These are phyloP conservation scores for Semotilus atromaculatus DNA, from an alignment of 2,797 vertebrate species.

Conservation along the genomic window DNA sequence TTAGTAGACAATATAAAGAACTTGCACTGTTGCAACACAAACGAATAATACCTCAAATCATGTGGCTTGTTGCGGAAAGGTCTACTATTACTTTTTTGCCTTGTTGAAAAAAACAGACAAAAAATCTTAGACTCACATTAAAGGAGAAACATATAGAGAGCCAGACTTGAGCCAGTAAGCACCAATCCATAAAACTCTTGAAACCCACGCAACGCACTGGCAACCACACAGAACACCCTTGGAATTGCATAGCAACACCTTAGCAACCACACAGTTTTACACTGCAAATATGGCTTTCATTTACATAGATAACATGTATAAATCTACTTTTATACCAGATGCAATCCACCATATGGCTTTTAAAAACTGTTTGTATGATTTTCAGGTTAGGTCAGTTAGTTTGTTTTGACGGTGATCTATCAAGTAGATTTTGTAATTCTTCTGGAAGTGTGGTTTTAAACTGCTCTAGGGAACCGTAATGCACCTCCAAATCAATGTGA, in stretches of 20 bases:
- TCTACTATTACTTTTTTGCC: neutral
- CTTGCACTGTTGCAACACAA: neutral
- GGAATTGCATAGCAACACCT: neutral
- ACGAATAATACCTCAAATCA: neutral
- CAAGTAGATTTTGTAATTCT: constrained; percentile 14
- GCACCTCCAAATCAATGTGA: constrained; percentile 76
- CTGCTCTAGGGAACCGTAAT: constrained; percentile 66
- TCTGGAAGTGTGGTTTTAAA: constrained; percentile 43
- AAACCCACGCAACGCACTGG: neutral
- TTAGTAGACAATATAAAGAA: neutral
- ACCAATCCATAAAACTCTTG: neutral
- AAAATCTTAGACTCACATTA: neutral
- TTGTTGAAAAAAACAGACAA: neutral
- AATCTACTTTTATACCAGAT: neutral
- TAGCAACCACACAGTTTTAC: neutral
- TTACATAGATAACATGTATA: too few relatives aligned
- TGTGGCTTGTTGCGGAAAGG: neutral
- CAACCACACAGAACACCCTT: neutral
- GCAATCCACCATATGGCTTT: neutral
- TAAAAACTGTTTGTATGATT: neutral
- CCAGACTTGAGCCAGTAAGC: neutral
- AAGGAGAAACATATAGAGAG: neutral
- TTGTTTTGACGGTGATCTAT: neutral
- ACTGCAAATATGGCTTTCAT: neutral
- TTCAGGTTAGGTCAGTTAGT: neutral